phyloP scores from a whole-genome alignment of 2,113 vertebrate species.

The Chaetodon trifascialis region DNA sequence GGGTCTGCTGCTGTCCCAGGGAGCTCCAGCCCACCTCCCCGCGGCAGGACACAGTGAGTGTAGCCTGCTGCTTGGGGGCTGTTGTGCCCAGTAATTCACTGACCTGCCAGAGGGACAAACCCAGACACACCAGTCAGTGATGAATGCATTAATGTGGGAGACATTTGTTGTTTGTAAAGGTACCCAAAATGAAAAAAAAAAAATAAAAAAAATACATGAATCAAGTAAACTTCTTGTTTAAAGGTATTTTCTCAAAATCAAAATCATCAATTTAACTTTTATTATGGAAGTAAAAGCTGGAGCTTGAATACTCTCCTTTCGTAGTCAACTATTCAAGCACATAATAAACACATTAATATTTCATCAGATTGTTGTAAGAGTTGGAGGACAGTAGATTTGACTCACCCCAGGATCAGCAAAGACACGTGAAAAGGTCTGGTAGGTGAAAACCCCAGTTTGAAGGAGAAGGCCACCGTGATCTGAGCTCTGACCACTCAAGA shows the following conservation, averaged over 20 bases:
- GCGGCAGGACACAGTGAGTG: constrained; percentile 92
- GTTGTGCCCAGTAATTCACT: constrained; percentile 88
- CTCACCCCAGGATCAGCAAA: constrained; percentile 92
- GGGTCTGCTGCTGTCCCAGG: constrained; percentile 83
- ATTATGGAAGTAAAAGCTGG: no score
- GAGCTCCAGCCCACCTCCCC: constrained; percentile 95
- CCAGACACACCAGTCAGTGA: constrained; percentile 39
- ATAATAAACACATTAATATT: neutral
- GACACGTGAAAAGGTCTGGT: constrained; percentile 88
- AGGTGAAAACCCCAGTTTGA: constrained; percentile 92
- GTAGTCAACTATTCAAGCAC: neutral
- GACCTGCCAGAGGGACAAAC: constrained; percentile 84
- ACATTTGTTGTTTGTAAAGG: constrained; percentile 4
- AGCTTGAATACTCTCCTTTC: neutral
- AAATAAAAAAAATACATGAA: neutral
- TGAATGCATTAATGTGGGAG: neutral
- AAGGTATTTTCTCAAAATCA: no score
- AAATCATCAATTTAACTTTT: no score
- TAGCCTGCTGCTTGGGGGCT: constrained; percentile 88
- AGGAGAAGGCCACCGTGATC: constrained; percentile 94
- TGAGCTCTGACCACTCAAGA: constrained; percentile 93
- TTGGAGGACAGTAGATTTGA: neutral
- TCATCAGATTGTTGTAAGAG: neutral
- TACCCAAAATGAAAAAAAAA: neutral
- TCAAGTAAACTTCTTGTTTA: neutral